phyloP scores from a whole-genome alignment of 2,888 invertebrate genomes.

The Campoplex capitator region DNA sequence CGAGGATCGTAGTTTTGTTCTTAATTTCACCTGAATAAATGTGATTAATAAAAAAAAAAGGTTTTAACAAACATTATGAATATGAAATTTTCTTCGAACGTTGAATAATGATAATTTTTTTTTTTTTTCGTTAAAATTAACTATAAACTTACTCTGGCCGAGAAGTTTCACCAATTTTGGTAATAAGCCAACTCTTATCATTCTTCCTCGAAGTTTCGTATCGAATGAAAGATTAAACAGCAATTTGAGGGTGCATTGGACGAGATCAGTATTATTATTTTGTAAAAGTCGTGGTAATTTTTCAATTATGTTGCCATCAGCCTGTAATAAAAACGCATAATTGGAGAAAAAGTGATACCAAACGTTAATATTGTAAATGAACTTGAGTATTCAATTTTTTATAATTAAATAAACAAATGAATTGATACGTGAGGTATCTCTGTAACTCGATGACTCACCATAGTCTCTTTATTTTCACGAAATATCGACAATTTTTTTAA shows the following conservation, averaged over 20 bases:
- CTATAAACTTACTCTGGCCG: conserved; percentile 86
- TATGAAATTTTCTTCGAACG: background rate
- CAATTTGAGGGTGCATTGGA: conserved; percentile 94
- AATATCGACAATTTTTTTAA: conserved; percentile 97
- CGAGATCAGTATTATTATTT: conserved; percentile 88
- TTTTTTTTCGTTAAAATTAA: background rate
- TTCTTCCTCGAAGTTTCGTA: conserved; percentile 92
- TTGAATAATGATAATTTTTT: background rate
- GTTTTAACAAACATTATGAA: background rate
- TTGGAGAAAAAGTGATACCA: conserved; percentile 26
- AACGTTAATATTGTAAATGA: background rate
- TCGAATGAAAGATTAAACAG: conserved; percentile 99
- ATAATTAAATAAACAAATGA: background rate
- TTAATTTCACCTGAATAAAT: conserved; percentile 89
- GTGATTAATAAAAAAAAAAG: conserved; percentile 8
- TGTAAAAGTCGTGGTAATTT: conserved; percentile 93
- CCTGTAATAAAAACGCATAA: conserved; percentile 80
- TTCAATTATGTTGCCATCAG: conserved; percentile 91
- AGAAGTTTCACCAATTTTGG: conserved; percentile 95
- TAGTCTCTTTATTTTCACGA: conserved; percentile 96
- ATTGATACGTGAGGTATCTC: background rate
- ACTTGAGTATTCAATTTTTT: conserved; percentile 15
- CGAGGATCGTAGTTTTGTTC: conserved; percentile 91
- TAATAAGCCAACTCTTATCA: conserved; percentile 95
- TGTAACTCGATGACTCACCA: conserved; percentile 86